phyloP scores from a whole-genome alignment of 2,888 invertebrate genomes.

The Conomelus anceps region DNA sequence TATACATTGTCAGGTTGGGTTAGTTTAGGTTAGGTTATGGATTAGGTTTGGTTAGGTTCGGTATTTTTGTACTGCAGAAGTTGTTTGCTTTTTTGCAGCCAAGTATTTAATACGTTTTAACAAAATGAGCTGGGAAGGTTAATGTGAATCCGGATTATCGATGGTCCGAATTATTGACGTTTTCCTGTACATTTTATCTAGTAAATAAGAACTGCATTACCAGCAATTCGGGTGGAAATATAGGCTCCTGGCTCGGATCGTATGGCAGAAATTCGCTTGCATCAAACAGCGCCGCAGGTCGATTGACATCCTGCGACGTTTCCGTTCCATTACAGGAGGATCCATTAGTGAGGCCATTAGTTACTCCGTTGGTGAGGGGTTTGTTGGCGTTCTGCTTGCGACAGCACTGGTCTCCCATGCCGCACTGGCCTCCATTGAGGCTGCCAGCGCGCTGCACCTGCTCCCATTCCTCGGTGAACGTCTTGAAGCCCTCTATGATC shows the following conservation, averaged over 20 bases:
- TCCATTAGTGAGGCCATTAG: conserved; percentile 20
- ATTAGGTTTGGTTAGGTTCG: too few species aligned
- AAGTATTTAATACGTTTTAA: too few species aligned
- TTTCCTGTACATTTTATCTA: background rate
- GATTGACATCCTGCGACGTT: conserved; percentile 20
- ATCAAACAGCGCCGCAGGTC: conserved; percentile 44
- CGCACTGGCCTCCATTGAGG: conserved; percentile 42
- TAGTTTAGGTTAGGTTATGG: too few species aligned
- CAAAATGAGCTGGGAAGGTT: too few species aligned
- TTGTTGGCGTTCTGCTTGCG: conserved; percentile 40
- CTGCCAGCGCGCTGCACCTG: conserved; percentile 40
- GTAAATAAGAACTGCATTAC: conserved; percentile 38
- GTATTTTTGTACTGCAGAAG: too few species aligned
- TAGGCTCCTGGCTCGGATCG: conserved; percentile 78
- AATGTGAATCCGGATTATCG: too few species aligned
- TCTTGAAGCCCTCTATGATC: conserved; percentile 83
- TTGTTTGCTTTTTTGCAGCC: too few species aligned
- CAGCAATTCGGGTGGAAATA: conserved; percentile 84
- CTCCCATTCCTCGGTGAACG: conserved; percentile 73
- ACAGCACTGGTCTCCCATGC: conserved; percentile 64
- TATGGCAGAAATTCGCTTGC: conserved; percentile 61
- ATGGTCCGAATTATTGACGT: too few species aligned
- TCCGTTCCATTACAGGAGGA: conserved; percentile 6
- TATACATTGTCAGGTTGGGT: too few species aligned
- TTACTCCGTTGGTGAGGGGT: conserved; percentile 32